These are phyloP conservation scores for Drosophila kanekoi DNA, from an alignment of 2,888 invertebrate species.

Conservation along the genomic window DNA sequence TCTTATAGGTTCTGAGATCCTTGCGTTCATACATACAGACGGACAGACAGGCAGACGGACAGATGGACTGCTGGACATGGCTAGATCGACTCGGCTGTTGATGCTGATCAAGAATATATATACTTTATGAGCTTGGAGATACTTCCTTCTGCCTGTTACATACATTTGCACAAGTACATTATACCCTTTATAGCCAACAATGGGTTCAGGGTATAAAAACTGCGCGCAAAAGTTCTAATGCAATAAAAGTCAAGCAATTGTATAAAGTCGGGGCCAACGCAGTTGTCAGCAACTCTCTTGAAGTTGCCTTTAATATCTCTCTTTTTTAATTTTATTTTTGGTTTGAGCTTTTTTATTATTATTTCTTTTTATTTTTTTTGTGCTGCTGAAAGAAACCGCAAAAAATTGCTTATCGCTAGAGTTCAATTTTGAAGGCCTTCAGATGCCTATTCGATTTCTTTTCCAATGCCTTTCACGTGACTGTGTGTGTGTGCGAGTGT, in stretches of 20 bases:
- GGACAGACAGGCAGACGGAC: too few relatives aligned
- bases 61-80: too few relatives aligned
- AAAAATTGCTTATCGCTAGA: slow-evolving; percentile 45
- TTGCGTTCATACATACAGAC: too few relatives aligned
- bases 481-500: slow-evolving; percentile 17
- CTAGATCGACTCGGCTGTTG: too few relatives aligned
- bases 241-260: slow-evolving; percentile 47
- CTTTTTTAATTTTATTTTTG: neutral
- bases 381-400: slow-evolving; percentile 42
- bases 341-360: neutral
- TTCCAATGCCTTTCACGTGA: slow-evolving; percentile 68
- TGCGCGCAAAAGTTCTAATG: slow-evolving; percentile 32
- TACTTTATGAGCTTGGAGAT: too few relatives aligned
- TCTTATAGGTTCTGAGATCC: too few relatives aligned
- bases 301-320: slow-evolving; percentile 19
- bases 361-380: slow-evolving; percentile 5
- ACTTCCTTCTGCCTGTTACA: too few relatives aligned
- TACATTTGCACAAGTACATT: too few relatives aligned
- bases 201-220: too few relatives aligned
- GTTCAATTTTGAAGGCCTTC: slow-evolving; percentile 39
- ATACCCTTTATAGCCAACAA: too few relatives aligned
- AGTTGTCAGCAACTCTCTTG: slow-evolving; percentile 3
- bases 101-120: too few relatives aligned
- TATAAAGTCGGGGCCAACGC: slow-evolving; percentile 37
- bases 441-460: slow-evolving; percentile 40